A percentile compares a stretch with the other conserved stretches of the same genome.
These are phyloP conservation scores for Caenorhabditis remanei DNA, from an alignment of 1,140 invertebrate species.

Conservation along the genomic window DNA sequence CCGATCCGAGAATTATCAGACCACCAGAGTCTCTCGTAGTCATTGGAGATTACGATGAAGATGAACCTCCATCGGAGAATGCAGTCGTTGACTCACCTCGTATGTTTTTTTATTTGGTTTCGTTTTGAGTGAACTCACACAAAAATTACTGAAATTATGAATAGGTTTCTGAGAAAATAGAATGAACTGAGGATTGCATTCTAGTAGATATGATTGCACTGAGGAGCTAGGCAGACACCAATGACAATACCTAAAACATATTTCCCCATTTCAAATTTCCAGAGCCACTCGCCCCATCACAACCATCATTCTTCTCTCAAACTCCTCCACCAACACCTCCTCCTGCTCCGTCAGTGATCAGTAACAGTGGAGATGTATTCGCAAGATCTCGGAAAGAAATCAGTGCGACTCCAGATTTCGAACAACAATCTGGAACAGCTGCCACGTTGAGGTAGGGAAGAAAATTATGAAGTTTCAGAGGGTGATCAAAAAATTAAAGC, in stretches of 20 bases:
- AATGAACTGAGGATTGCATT: too few species aligned
- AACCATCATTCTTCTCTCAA: conserved; percentile 8
- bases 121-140: background rate
- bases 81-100: conserved; percentile 25
- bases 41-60: conserved; percentile 52
- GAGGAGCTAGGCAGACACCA: too few species aligned
- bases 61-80: conserved; percentile 38
- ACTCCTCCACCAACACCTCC: background rate
- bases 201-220: too few species aligned
- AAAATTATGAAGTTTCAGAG: background rate
- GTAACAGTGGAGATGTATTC: conserved; percentile 37
- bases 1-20: conserved; percentile 12
- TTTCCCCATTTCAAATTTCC: background rate
- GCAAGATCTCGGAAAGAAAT: conserved; percentile 34
- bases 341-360: background rate
- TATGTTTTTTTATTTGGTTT: background rate
- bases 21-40: conserved; percentile 19
- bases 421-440: conserved; percentile 29
- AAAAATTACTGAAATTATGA: too few species aligned
- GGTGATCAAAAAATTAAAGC: too few species aligned
- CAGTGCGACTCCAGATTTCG: background rate
- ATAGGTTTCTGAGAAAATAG: background rate
- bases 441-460: background rate
- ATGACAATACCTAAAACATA: too few species aligned
- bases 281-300: background rate